Base-by-base conservation (phyloP, 2,113 vertebrate species). In the Megaceryle torquata region DNA sequence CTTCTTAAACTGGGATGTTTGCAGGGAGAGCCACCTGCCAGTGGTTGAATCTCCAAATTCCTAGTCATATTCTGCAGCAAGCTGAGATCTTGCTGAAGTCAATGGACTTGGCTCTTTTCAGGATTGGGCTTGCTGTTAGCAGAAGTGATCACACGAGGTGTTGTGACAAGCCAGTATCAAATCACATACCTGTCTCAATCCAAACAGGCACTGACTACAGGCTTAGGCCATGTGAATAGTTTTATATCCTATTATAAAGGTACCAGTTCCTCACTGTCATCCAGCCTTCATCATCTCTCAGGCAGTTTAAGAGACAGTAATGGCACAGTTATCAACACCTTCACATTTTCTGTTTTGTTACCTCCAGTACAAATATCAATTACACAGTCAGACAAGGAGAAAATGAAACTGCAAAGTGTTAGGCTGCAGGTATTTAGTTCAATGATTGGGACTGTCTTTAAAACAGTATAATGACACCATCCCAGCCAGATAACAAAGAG, bases 201-300 rank as follows among this genome's bases (percentile, higher is more conserved):
- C 61, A 35, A 39, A 44, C 61, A 61, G 65, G 37, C 76, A 18
- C 29, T 26, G 33, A 7, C 29, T 59, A 9, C 39, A 64, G 25
- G 16, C 46, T n/a, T 6, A 7, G 63, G 50, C 8, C 39, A n/a
- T 0, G 3, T 8, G 18, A 13, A 4, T 53, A 41, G 10, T 10
- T 93, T 64, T 53, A 44, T 48, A 76, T 12, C 60, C 69, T 60
- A 9, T 9, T 14, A 37, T 33, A 61, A 72, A 78, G 19, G 48
- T 21, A 35, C 35, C 15, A 8, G 56, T 97, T 99, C 56, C 98
- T 98, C 11, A 96, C 98, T 4, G 98, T 9, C 65, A 79, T 57
- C 48, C 64, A 22, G 51, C 5, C 26, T 51, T 91, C 44, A 37
- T 74, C 64, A 31, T 9, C n/a, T 19, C 83, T 71, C 72, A 63